phyloP scores from a whole-genome alignment of 2,888 invertebrate genomes.

The Athalia circularis region DNA sequence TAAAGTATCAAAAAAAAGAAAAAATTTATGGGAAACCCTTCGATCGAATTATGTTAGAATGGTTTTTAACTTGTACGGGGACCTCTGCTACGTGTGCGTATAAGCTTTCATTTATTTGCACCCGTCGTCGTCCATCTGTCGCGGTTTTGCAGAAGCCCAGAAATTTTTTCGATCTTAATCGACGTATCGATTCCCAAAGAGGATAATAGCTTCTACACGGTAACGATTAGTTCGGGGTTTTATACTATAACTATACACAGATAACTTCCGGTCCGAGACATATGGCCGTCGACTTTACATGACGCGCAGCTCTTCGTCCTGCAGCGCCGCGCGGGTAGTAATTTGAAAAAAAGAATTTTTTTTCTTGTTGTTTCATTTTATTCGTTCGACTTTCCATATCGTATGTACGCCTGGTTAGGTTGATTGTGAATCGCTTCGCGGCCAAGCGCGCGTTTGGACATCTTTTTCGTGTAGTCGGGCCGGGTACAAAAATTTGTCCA shows the following conservation, averaged over 20 bases:
- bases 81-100: neutral
- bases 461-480: no score
- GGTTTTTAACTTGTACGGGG: neutral
- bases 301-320: no score
- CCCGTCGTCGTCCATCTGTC: constrained; percentile 29
- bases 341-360: neutral
- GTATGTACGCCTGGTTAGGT: no score
- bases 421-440: no score
- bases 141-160: constrained; percentile 4
- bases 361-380: no score
- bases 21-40: neutral
- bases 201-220: neutral
- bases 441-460: no score
- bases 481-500: no score
- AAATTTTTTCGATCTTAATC: constrained; percentile 10
- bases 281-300: constrained; percentile 1
- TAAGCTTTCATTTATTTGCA: neutral
- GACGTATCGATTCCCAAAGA: constrained; percentile 2
- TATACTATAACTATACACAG: neutral
- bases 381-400: no score
- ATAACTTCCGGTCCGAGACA: constrained; percentile 25
- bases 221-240: constrained; percentile 16
- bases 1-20: no score
- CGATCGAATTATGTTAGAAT: neutral
- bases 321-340: neutral